A percentile compares a stretch with the other conserved stretches of the same genome.
Conservation (phyloP, 1,140 invertebrate genomes). For the Druon quercuslanigerum region DNA sequence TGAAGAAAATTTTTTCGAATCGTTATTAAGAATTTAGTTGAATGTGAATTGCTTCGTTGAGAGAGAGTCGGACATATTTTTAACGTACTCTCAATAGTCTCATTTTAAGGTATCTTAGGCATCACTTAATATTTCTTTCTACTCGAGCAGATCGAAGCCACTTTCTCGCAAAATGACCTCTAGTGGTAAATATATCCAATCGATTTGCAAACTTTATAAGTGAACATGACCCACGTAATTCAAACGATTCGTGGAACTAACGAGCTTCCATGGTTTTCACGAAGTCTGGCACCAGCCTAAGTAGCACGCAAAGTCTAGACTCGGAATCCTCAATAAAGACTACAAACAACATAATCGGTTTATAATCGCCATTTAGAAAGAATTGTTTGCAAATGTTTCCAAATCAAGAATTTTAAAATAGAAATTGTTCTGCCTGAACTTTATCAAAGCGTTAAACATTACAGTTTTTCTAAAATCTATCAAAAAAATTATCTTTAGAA, state of each 20-base stretch:
- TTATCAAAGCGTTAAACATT: too few relatives aligned
- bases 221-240: conserved; percentile 21
- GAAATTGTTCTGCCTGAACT: too few relatives aligned
- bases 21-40: too few relatives aligned
- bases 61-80: neutral
- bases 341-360: neutral
- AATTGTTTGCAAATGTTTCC: too few relatives aligned
- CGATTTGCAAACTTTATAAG: conserved; percentile 4
- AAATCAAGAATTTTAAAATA: too few relatives aligned
- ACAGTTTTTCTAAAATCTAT: too few relatives aligned
- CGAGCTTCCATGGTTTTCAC: conserved; percentile 4
- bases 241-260: conserved; percentile 23
- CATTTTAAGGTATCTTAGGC: neutral
- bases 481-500: too few relatives aligned
- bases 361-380: too few relatives aligned
- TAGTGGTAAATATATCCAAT: neutral
- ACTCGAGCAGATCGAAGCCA: conserved; percentile 16
- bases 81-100: neutral
- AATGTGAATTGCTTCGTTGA: neutral
- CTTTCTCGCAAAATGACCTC: conserved; percentile 8
- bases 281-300: conserved; percentile 7
- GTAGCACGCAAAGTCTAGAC: conserved; percentile 23
- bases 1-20: neutral
- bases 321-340: neutral
- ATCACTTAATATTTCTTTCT: neutral